A percentile compares a stretch with the other conserved stretches of the same genome.
Conservation (phyloP, 2,888 invertebrate genomes). For the Hedya salicella region DNA sequence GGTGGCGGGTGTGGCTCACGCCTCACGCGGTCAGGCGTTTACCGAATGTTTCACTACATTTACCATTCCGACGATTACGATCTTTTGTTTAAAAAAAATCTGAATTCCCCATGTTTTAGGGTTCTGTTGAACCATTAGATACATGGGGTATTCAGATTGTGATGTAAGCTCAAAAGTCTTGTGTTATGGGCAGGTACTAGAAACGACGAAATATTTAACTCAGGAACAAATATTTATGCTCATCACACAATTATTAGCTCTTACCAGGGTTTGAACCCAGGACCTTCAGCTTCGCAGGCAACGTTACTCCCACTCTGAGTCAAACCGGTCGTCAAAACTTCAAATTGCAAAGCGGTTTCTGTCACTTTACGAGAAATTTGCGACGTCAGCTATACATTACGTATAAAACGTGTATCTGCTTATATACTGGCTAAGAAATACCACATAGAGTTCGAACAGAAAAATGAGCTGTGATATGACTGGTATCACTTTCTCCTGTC, state of each 20-base stretch:
- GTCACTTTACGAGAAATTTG: constrained; percentile 1
- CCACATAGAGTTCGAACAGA: background rate
- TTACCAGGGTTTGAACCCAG: no score
- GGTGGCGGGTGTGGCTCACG: constrained; percentile 65
- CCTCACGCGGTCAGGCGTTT: constrained; percentile 62
- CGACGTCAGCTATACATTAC: background rate
- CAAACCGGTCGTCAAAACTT: no score
- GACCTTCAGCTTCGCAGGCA: no score
- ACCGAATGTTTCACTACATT: constrained; percentile 65
- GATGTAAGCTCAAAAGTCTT: no score
- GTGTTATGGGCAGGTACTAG: no score
- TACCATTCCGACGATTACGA: constrained; percentile 61
- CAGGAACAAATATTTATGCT: no score
- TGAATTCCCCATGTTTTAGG: constrained; percentile 15
- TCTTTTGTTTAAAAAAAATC: constrained; percentile 58
- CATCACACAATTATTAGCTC: no score
- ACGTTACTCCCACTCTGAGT: no score
- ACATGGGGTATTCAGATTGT: no score
- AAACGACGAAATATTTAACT: no score
- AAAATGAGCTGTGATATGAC: constrained; percentile 7
- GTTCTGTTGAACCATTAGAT: no score
- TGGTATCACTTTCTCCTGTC: background rate
- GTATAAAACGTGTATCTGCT: no score
- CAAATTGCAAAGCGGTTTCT: constrained; percentile 4
- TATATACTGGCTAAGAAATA: background rate